Evolutionary conservation across 2,113 vertebrate genomes (phyloP).

Genomic region (Pterocles burchelli): DNA sequence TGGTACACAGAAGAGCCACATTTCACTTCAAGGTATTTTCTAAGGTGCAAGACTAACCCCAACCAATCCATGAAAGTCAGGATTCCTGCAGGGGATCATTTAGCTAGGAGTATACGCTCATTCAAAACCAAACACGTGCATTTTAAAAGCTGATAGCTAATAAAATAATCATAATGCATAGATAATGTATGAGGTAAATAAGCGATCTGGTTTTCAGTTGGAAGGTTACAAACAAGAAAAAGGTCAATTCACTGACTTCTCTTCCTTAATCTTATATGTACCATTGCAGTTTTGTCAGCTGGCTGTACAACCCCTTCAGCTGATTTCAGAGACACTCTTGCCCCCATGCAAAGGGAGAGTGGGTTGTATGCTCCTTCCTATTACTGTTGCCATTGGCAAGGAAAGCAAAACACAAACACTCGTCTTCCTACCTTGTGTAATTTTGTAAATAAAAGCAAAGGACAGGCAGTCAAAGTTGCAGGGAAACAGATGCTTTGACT

Average conservation of each 20-base stretch:
- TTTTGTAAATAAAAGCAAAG: not conserved
- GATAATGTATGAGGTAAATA: not conserved
- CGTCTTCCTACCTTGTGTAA: not conserved
- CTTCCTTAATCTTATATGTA: not conserved
- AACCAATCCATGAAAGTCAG: not conserved
- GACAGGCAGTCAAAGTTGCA: not conserved
- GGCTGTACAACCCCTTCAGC: not conserved
- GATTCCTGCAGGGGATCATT: not conserved
- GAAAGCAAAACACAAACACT: not conserved
- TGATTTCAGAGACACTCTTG: not conserved
- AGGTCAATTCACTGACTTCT: not conserved
- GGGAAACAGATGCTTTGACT: not conserved
- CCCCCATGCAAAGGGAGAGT: not conserved
- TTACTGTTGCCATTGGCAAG: not conserved
- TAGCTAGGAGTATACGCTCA: not conserved
- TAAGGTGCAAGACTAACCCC: not conserved
- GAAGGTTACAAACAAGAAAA: not conserved
- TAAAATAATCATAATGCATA: not conserved
- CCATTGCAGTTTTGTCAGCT: not conserved
- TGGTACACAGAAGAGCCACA: not conserved
- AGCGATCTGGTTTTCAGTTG: rapidly evolving
- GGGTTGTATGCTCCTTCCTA: rapidly evolving
- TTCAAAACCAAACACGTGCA: not conserved
- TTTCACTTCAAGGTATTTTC: not conserved
- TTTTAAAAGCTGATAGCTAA: not conserved